These are phyloP conservation scores for Ciconia stormi DNA, from an alignment of 2,113 vertebrate species.

Conservation along the genomic window DNA sequence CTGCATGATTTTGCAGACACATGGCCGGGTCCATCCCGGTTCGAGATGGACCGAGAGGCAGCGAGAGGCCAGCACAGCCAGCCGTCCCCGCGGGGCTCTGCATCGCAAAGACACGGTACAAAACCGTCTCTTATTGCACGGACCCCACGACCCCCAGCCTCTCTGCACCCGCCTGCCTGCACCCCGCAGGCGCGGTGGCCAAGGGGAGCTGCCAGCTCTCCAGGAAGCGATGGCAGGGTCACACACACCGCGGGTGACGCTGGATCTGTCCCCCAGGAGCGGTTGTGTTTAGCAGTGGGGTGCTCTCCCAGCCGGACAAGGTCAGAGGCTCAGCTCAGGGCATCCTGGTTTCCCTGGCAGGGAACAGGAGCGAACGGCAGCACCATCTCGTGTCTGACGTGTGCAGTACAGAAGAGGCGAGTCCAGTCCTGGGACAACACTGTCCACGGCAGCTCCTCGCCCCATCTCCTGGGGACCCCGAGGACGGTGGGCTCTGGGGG, in stretches of 20 bases:
- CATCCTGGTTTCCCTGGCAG: background rate
- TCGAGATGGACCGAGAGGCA: background rate
- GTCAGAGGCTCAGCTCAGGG: background rate
- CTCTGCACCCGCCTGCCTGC: background rate
- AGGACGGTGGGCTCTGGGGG: background rate
- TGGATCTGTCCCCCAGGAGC: background rate
- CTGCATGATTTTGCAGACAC: fast-evolving
- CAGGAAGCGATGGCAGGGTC: background rate
- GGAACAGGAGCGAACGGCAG: background rate
- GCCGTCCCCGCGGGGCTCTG: background rate
- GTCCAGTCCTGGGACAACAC: background rate
- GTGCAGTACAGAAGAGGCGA: background rate
- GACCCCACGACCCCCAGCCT: background rate
- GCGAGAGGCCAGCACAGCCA: background rate
- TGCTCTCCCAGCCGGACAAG: background rate
- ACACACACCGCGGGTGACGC: fast-evolving
- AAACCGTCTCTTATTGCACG: fast-evolving
- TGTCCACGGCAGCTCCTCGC: fast-evolving
- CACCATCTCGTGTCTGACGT: constrained; percentile 18
- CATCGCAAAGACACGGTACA: background rate
- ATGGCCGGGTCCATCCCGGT: fast-evolving
- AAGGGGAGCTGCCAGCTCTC: background rate
- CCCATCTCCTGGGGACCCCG: background rate
- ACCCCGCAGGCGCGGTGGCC: background rate
- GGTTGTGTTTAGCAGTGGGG: background rate